Conservation (phyloP, 2,113 vertebrate species). For the Amazona vittata region DNA sequence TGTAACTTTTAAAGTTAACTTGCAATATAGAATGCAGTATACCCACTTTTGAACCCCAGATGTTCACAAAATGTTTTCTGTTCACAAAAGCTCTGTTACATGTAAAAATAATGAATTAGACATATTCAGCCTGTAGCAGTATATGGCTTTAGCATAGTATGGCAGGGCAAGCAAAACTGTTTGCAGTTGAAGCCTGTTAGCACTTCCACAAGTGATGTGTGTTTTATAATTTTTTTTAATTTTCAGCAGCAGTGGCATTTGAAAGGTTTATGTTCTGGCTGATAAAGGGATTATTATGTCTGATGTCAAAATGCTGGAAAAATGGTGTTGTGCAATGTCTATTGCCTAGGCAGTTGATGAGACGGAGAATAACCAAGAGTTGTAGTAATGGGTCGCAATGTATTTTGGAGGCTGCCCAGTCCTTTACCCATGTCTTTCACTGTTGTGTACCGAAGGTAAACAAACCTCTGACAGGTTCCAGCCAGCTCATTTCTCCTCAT, state of each 20-base stretch:
- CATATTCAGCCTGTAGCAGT: not conserved
- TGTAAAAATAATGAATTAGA: not conserved
- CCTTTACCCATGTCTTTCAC: not conserved
- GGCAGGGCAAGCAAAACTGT: not conserved
- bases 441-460: conserved; percentile 28
- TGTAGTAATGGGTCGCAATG: not conserved
- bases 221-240: not conserved
- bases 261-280: not conserved
- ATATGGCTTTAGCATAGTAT: not conserved
- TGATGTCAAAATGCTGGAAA: not conserved
- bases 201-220: not conserved
- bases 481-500: conserved; percentile 51
- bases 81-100: not conserved
- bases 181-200: not conserved
- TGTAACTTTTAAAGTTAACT: not conserved
- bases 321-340: not conserved
- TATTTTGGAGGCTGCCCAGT: not conserved
- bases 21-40: not conserved
- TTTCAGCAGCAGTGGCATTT: not conserved
- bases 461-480: conserved; percentile 39
- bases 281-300: not conserved
- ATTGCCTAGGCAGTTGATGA: not conserved
- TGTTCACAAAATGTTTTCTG: not conserved
- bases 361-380: not conserved
- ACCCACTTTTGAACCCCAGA: not conserved